A percentile compares a stretch with the other conserved stretches of the same genome.
Evolutionary conservation across 2,888 invertebrate species (phyloP).

Genomic region (Mythimna impura): DNA sequence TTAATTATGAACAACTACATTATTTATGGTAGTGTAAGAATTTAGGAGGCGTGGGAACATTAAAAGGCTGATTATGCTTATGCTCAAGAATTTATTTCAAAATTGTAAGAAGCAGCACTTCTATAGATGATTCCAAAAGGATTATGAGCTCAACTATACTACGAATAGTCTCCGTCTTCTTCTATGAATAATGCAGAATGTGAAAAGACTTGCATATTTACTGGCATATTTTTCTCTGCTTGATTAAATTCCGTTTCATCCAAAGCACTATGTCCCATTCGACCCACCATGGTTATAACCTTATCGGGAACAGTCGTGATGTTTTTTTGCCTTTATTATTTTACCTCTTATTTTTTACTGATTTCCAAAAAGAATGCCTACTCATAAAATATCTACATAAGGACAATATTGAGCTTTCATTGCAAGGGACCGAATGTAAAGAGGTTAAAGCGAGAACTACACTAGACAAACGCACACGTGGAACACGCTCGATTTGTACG

Average conservation of each 20-base stretch:
- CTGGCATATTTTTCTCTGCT: background rate
- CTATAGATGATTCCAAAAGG: no score
- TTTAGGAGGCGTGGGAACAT: no score
- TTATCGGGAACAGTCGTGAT: background rate
- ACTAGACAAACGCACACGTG: no score
- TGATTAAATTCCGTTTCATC: background rate
- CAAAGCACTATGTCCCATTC: background rate
- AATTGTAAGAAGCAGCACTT: no score
- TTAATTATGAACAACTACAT: no score
- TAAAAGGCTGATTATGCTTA: no score
- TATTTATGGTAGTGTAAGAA: no score
- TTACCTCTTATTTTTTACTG: background rate
- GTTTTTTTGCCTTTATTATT: background rate
- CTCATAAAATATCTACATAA: conserved; percentile 15
- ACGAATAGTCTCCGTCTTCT: background rate
- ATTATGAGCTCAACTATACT: background rate
- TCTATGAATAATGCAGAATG: background rate
- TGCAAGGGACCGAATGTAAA: conserved; percentile 13
- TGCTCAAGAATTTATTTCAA: no score
- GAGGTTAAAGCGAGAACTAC: conserved; percentile 4
- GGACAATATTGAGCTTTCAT: conserved; percentile 38
- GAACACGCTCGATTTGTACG: no score
- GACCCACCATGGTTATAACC: background rate
- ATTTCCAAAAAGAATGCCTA: conserved; percentile 11
- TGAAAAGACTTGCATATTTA: no score